Conservation (phyloP, 2,797 vertebrate species). For the Fratercula arctica region DNA sequence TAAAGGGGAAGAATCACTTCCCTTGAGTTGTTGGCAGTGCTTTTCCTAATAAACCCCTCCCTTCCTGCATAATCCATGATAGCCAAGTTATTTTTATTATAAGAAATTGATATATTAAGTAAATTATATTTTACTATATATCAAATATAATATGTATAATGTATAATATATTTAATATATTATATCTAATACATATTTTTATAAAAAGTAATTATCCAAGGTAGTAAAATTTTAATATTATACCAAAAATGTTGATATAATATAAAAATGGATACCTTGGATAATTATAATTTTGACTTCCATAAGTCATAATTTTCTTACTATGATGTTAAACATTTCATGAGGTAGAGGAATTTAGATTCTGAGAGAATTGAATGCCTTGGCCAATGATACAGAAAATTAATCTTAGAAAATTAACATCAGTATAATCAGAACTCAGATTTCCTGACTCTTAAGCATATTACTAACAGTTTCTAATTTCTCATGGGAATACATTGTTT, state of each 20-base stretch:
- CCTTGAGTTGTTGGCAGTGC: no score
- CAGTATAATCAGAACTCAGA: not conserved
- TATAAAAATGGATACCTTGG: not conserved
- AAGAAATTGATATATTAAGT: not conserved
- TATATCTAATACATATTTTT: no score
- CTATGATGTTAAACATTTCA: not conserved
- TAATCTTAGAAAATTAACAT: not conserved
- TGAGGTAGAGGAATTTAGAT: not conserved
- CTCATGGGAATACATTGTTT: not conserved
- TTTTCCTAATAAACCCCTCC: no score
- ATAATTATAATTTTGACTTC: not conserved
- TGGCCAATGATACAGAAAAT: not conserved
- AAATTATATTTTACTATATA: not conserved
- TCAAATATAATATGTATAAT: not conserved
- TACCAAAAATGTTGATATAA: not conserved
- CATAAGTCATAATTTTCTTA: not conserved
- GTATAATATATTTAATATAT: not conserved
- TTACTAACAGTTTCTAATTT: not conserved
- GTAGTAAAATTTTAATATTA: not conserved
- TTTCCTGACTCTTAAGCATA: not conserved
- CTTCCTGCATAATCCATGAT: not conserved
- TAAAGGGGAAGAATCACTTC: no score
- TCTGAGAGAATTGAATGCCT: not conserved
- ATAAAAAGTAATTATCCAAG: not conserved
- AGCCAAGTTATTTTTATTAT: not conserved